Base-by-base conservation (phyloP, 2,888 invertebrate species). In the Brenthis daphne region DNA sequence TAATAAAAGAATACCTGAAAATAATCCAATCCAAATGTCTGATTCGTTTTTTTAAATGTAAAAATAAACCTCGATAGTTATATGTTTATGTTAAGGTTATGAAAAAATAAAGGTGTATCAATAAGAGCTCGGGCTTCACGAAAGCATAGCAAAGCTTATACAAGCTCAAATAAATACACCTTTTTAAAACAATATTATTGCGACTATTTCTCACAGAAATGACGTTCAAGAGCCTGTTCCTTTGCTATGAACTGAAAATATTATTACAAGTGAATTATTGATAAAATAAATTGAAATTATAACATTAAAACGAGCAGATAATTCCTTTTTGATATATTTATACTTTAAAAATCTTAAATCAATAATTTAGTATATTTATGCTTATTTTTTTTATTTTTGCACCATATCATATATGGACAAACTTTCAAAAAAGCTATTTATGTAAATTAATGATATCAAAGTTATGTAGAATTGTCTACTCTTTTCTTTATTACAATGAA, bases 1-100 rank as follows among this genome's bases (percentile, higher is more conserved):
- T 68, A 33, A 61, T 67, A 20, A 65, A 58, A 50, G 4, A 33
- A 65, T 51, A 66, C 71, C 71, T 71, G 68, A 65, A 71, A 71
- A 64, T n/a, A 67, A 56, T 14, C 37, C 14, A 20, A 20, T 20
- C 20, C 24, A 61, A 61, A 47, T 48, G 37, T 43, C 24, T 53
- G 20, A 56, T 61, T 51, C 51, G 47, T 16, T 54, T 57, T 43
- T 24, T 43, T n/a, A 2, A 47, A 57, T 43, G 16, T 4, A n/a
- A 37, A n/a, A 12, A 37, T 12, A 20, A 16, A 47, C 5, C 37
- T 2, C 3, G 4, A 57, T 47, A 13, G 33, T 33, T 37, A 57
- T 57, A 6, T 11, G n/a, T 33, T 37, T 6, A 29, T 57, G 20
- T 29, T 51, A 51, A 61, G 20, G 54, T 54, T 43, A 63, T 54